Conservation (phyloP, 2,888 invertebrate genomes). For the Actias luna region DNA sequence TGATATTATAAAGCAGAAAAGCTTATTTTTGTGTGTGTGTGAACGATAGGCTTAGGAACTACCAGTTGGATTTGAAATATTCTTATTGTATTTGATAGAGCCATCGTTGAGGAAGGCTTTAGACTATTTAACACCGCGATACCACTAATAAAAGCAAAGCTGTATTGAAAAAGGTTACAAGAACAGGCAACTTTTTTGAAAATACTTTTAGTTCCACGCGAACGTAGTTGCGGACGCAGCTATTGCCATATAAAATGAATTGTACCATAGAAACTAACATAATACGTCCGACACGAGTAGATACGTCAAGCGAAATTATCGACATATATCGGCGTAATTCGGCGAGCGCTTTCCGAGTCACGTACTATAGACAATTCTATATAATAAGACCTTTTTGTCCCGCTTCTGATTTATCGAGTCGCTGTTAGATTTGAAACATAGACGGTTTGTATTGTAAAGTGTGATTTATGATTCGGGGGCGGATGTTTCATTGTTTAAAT, state of each 20-base stretch:
- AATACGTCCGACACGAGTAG: neutral
- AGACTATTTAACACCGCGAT: no score
- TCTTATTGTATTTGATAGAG: no score
- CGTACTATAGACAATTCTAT: conserved; percentile 57
- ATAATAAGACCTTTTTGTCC: conserved; percentile 44
- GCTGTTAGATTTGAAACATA: conserved; percentile 10
- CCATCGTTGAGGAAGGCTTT: no score
- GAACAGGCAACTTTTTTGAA: no score
- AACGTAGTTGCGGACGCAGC: neutral
- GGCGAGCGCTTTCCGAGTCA: conserved; percentile 57
- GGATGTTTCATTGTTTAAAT: conserved; percentile 14
- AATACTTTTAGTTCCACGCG: neutral
- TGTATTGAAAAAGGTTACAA: no score
- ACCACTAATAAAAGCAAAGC: no score
- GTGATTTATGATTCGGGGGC: conserved; percentile 17
- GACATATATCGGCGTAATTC: conserved; percentile 51
- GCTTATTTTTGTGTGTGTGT: no score
- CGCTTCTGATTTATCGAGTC: conserved; percentile 16
- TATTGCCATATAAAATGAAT: neutral
- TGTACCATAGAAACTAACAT: neutral
- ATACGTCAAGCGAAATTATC: conserved; percentile 6
- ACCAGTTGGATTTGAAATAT: no score
- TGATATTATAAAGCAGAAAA: no score
- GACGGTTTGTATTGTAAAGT: conserved; percentile 13
- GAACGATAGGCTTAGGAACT: no score